A percentile compares a stretch with the other conserved stretches of the same genome.
Conservation (phyloP, 64 coral and sea anemone genomes). For the Stichodactyla helianthus region DNA sequence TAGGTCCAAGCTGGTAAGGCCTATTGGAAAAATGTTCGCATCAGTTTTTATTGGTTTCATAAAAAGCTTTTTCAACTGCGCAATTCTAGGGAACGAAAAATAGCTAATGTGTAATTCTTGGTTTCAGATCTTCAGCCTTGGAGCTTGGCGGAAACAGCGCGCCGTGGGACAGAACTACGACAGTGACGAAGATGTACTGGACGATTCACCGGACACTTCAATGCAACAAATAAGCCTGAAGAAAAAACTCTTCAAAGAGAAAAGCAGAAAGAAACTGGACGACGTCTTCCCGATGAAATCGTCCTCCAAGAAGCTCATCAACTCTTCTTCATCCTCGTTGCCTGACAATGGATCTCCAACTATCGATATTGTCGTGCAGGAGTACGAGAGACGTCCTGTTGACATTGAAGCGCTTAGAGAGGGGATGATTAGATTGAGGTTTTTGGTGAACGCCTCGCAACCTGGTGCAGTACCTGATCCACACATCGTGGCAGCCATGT, state of each 20-base stretch:
- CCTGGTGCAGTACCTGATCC: slow-evolving; percentile 79
- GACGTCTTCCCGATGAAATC: slow-evolving; percentile 59
- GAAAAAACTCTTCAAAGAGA: slow-evolving; percentile 66
- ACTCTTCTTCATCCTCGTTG: slow-evolving; percentile 3
- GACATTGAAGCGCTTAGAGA: slow-evolving; percentile 61
- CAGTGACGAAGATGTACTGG: slow-evolving; percentile 51
- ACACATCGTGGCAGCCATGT: slow-evolving; percentile 77
- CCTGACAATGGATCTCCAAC: slow-evolving; percentile 29
- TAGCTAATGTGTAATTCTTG: neutral
- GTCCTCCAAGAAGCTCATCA: neutral
- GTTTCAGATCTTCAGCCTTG: slow-evolving; percentile 77
- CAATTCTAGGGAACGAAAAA: neutral
- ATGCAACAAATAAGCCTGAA: slow-evolving; percentile 55
- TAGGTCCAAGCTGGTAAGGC: too few relatives aligned
- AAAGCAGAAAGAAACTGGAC: slow-evolving; percentile 64
- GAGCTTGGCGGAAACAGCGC: slow-evolving; percentile 70
- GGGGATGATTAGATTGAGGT: slow-evolving; percentile 73
- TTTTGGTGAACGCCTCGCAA: slow-evolving; percentile 61
- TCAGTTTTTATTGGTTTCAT: too few relatives aligned
- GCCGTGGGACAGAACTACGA: slow-evolving; percentile 57
- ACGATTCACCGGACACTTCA: slow-evolving; percentile 32
- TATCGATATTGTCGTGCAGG: slow-evolving; percentile 70
- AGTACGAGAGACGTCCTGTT: slow-evolving; percentile 80
- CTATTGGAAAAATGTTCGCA: too few relatives aligned
- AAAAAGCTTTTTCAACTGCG: neutral